These are phyloP conservation scores for Drosophila rufa DNA, from an alignment of 1,140 invertebrate species.

Conservation along the genomic window DNA sequence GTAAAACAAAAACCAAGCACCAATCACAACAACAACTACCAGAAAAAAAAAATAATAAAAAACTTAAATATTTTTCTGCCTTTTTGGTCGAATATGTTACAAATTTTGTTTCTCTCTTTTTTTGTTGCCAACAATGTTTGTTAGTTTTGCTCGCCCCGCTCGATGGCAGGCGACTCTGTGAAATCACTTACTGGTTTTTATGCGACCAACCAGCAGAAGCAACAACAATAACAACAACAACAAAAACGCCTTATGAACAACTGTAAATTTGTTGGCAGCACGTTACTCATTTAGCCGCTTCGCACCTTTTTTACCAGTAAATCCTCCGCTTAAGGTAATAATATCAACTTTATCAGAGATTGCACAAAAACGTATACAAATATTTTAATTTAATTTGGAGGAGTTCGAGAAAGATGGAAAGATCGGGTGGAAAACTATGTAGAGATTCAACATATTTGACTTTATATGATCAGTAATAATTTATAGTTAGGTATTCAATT, in stretches of 20 bases:
- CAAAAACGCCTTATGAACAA: conserved; percentile 48
- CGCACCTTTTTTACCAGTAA: conserved; percentile 67
- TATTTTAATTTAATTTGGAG: conserved; percentile 38
- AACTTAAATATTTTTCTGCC: conserved; percentile 75
- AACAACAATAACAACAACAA: conserved; percentile 13
- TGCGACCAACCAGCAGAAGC: conserved; percentile 47
- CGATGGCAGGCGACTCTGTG: conserved; percentile 60
- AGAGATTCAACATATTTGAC: neutral
- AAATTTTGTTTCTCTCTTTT: conserved; percentile 64
- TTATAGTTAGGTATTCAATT: neutral
- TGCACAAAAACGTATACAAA: conserved; percentile 26
- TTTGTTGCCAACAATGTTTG: conserved; percentile 50
- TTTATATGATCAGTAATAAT: neutral
- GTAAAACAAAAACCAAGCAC: conserved; percentile 48
- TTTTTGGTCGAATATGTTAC: conserved; percentile 76
- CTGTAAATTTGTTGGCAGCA: conserved; percentile 78
- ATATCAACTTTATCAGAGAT: conserved; percentile 49
- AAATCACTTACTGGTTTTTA: conserved; percentile 82
- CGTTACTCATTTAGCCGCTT: conserved; percentile 77
- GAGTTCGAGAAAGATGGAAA: neutral
- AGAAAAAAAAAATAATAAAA: conserved; percentile 34
- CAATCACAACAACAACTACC: conserved; percentile 15
- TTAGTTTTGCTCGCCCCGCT: conserved; percentile 62
- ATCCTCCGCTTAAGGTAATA: conserved; percentile 53
- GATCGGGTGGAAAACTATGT: neutral